Conservation (phyloP, 1,140 invertebrate genomes). For the Drosophila nigrodunni region DNA sequence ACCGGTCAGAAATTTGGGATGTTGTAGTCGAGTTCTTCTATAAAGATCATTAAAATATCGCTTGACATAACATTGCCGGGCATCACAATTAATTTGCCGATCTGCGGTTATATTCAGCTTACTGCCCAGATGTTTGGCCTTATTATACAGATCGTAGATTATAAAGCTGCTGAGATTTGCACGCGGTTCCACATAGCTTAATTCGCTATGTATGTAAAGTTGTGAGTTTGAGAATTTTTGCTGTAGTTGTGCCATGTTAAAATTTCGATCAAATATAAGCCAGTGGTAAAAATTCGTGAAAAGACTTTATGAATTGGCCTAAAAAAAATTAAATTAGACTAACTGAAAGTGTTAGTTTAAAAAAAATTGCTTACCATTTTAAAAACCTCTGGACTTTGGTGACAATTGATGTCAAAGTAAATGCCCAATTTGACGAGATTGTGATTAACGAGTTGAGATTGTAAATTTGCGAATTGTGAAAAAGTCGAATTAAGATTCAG, state of each 20-base stretch:
- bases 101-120: constrained; percentile 70
- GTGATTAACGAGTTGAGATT: constrained; percentile 33
- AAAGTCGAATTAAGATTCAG: constrained; percentile 17
- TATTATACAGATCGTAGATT: constrained; percentile 76
- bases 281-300: constrained; percentile 65
- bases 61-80: constrained; percentile 26
- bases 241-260: constrained; percentile 24
- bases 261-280: constrained; percentile 59
- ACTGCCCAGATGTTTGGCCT: constrained; percentile 64
- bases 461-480: background rate
- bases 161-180: constrained; percentile 12
- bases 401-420: constrained; percentile 71
- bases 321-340: background rate
- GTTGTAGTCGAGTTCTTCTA: constrained; percentile 50
- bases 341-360: background rate
- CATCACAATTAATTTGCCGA: constrained; percentile 57
- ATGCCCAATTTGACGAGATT: constrained; percentile 53
- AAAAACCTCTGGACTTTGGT: constrained; percentile 48
- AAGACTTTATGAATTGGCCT: constrained; percentile 46
- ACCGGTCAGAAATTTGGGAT: constrained; percentile 61
- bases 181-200: constrained; percentile 50
- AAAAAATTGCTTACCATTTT: constrained; percentile 34
- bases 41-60: constrained; percentile 68
- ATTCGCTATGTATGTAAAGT: constrained; percentile 56
- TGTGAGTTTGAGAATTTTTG: constrained; percentile 41